phyloP scores from a whole-genome alignment of 1,140 invertebrate genomes.

The Holotrichia oblita region DNA sequence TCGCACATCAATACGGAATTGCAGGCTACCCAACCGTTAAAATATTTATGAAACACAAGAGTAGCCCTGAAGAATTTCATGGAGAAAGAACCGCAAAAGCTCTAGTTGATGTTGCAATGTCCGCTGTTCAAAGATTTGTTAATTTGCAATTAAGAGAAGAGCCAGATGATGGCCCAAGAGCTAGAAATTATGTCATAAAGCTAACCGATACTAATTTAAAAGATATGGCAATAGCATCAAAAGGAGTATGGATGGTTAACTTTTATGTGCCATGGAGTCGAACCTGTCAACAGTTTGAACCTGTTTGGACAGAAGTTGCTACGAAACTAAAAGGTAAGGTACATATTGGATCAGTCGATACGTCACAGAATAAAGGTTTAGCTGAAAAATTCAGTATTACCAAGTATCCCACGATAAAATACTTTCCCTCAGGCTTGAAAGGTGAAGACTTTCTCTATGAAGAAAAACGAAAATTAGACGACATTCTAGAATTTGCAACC shows the following conservation, averaged over 20 bases:
- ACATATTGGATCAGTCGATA: conserved; percentile 94
- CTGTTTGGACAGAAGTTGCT: conserved; percentile 92
- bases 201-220: conserved; percentile 95
- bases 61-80: conserved; percentile 84
- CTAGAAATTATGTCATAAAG: conserved; percentile 58
- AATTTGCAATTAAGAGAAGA: conserved; percentile 70
- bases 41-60: conserved; percentile 88
- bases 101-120: conserved; percentile 83
- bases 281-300: conserved; percentile 93
- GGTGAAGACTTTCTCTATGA: conserved; percentile 81
- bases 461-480: conserved; percentile 85
- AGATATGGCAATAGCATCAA: conserved; percentile 83
- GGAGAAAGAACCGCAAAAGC: conserved; percentile 83
- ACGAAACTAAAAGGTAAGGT: conserved; percentile 66
- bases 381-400: conserved; percentile 80
- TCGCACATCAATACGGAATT: conserved; percentile 82
- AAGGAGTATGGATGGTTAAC: conserved; percentile 94
- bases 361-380: conserved; percentile 86
- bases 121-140: conserved; percentile 73
- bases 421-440: conserved; percentile 86
- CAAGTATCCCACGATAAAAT: conserved; percentile 97
- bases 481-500: conserved; percentile 89
- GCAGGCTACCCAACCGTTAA: conserved; percentile 96
- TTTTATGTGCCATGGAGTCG: conserved; percentile 97
- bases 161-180: conserved; percentile 52